phyloP scores from a whole-genome alignment of 2,888 invertebrate genomes.

The Adelognathus sp. region DNA sequence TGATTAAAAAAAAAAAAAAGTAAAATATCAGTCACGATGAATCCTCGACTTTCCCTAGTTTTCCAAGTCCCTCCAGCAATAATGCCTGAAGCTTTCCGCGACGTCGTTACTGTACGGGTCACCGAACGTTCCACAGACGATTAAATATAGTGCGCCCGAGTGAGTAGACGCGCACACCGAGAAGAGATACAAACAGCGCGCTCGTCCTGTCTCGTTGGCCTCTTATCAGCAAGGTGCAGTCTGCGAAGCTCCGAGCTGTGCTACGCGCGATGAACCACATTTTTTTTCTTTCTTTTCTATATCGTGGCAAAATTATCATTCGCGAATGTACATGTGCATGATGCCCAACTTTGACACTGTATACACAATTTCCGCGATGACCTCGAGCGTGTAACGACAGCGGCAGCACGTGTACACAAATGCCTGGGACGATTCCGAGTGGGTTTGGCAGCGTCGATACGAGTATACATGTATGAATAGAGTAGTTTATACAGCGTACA shows the following conservation, averaged over 20 bases:
- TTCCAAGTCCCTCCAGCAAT: neutral
- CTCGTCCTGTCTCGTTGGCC: neutral
- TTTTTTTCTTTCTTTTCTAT: constrained; percentile 3
- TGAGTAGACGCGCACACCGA: neutral
- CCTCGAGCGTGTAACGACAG: neutral
- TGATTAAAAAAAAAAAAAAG: too few species aligned
- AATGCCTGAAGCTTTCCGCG: neutral
- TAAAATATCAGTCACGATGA: too few species aligned
- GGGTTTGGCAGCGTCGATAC: constrained; percentile 27
- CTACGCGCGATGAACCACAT: neutral
- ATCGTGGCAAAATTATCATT: constrained; percentile 8
- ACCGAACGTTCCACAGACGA: constrained; percentile 32
- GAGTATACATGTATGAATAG: constrained; percentile 2
- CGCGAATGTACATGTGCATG: neutral
- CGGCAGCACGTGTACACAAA: neutral
- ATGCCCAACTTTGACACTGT: neutral
- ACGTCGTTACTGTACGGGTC: neutral
- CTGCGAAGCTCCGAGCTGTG: constrained; percentile 8
- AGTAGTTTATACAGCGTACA: neutral
- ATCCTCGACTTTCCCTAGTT: neutral
- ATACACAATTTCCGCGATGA: neutral
- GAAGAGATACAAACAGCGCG: neutral
- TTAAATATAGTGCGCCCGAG: neutral
- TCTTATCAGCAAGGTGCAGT: constrained; percentile 56
- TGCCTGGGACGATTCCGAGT: constrained; percentile 7